Conservation (phyloP, 2,797 vertebrate species). For the Myotis vivesi region DNA sequence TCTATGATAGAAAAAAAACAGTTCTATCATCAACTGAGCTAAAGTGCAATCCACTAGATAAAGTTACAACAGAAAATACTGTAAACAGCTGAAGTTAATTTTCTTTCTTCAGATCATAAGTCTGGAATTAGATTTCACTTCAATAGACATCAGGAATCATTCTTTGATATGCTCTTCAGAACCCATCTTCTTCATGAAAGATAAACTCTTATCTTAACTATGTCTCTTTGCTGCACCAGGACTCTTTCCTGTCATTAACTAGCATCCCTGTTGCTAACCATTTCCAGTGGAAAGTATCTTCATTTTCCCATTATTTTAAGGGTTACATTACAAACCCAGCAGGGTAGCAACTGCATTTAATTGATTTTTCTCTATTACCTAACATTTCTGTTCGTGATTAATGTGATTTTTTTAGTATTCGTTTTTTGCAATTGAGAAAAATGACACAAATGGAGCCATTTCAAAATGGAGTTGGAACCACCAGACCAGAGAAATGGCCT, state of each 20-base stretch:
- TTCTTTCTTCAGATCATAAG: background rate
- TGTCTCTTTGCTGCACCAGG: background rate
- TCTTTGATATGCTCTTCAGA: background rate
- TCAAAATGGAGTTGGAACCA: background rate
- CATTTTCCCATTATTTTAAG: constrained; percentile 49
- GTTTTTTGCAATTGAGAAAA: background rate
- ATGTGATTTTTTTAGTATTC: background rate
- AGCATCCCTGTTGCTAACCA: background rate
- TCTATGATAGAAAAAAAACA: background rate
- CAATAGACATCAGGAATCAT: background rate
- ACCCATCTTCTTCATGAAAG: background rate
- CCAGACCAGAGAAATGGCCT: background rate
- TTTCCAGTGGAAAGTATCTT: background rate
- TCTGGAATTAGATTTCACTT: background rate
- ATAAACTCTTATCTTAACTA: background rate
- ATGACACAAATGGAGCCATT: background rate
- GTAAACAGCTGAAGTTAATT: background rate
- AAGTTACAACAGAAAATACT: background rate
- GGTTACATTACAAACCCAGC: constrained; percentile 54
- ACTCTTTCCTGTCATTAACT: constrained; percentile 25
- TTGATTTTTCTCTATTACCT: constrained; percentile 46
- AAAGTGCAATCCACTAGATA: background rate
- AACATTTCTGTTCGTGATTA: constrained; percentile 41
- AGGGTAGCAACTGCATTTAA: constrained; percentile 22
- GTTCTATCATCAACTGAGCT: background rate